phyloP scores from a whole-genome alignment of 2,797 vertebrate genomes.

The Mallotus villosus region DNA sequence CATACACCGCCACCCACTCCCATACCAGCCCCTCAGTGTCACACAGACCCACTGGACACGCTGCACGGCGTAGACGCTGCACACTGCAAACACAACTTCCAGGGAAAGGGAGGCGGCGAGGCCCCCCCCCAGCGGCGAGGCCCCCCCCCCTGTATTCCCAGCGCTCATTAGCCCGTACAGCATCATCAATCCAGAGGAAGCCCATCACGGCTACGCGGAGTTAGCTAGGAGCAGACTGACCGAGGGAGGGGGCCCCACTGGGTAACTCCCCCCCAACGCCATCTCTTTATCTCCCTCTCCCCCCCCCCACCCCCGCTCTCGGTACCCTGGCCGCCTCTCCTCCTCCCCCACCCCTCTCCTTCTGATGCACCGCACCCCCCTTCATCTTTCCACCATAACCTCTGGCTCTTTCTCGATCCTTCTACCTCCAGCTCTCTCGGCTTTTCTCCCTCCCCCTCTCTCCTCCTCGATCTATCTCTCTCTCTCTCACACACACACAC shows the following conservation, averaged over 20 bases:
- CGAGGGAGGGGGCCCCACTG: background rate
- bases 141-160: conserved; percentile 49
- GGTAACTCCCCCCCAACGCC: background rate
- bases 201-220: conserved; percentile 34
- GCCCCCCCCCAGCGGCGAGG: conserved; percentile 47
- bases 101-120: background rate
- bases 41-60: background rate
- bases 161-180: conserved; percentile 61
- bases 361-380: conserved; percentile 2
- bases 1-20: conserved; percentile 20
- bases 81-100: background rate
- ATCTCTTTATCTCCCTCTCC: too few species aligned
- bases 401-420: conserved; percentile 35
- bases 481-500: background rate
- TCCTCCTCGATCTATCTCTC: background rate
- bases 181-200: conserved; percentile 61
- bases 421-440: background rate
- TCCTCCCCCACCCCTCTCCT: conserved; percentile 10
- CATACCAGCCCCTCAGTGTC: background rate
- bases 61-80: background rate
- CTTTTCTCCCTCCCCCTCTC: background rate
- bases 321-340: background rate
- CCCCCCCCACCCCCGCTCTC: background rate
- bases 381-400: conserved; percentile 31
- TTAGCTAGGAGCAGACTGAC: background rate